Evolutionary conservation across 2,797 vertebrate genomes (phyloP).

Genomic region (Takifugu rubripes): DNA sequence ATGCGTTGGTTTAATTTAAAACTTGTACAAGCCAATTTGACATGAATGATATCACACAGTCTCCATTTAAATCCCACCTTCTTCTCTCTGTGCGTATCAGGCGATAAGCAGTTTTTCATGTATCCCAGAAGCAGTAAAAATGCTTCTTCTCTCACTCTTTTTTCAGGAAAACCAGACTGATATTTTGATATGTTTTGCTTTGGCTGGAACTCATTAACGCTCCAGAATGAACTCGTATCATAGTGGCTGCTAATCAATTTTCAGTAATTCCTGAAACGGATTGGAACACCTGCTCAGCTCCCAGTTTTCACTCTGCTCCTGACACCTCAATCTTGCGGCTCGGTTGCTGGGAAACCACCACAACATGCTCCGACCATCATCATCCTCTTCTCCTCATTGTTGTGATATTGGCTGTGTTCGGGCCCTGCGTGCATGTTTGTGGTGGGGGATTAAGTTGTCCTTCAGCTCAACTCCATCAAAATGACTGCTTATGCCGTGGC

Average conservation of each 20-base stretch:
- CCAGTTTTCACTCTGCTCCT: not conserved
- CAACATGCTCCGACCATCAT: slow-evolving; percentile 25
- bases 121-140: not conserved
- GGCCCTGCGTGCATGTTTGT: slow-evolving; percentile 11
- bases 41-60: not conserved
- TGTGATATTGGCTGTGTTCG: slow-evolving; percentile 15
- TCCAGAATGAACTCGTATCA: slow-evolving; percentile 1
- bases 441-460: slow-evolving; percentile 60
- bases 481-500: slow-evolving; percentile 69
- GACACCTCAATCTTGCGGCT: slow-evolving; percentile 7
- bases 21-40: not conserved
- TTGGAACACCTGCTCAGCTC: slow-evolving; percentile 29
- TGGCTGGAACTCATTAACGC: too few relatives aligned
- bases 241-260: slow-evolving; percentile 11
- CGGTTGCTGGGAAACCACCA: slow-evolving; percentile 37
- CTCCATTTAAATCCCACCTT: not conserved
- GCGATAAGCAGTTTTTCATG: slow-evolving; percentile 5
- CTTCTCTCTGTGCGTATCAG: not conserved
- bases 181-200: too few relatives aligned
- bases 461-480: slow-evolving; percentile 70
- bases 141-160: not conserved
- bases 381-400: slow-evolving; percentile 5
- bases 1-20: slow-evolving; percentile 12
- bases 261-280: slow-evolving; percentile 14
- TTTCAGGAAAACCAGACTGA: too few relatives aligned